Evolutionary conservation across 2,888 invertebrate genomes (phyloP).

Genomic region (Thalpophila matura): DNA sequence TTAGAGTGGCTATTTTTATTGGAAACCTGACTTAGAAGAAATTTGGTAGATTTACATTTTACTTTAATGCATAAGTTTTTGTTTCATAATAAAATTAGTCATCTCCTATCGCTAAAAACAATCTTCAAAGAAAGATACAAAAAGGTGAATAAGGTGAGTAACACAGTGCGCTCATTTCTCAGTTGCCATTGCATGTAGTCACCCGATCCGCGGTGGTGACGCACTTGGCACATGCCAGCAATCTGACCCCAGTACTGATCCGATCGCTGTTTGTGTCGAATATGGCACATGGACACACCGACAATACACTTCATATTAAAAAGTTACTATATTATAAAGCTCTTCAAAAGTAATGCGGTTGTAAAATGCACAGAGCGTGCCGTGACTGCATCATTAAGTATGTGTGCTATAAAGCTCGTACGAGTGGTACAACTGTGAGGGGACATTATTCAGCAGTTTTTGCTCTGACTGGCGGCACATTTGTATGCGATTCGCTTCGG

Average conservation of each 20-base stretch:
- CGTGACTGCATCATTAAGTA: conserved; percentile 83
- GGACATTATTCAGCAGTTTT: conserved; percentile 88
- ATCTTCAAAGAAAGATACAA: conserved; percentile 30
- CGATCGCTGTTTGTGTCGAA: conserved; percentile 55
- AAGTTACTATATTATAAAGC: conserved; percentile 58
- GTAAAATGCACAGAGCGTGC: conserved; percentile 79
- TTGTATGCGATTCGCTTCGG: conserved; percentile 88
- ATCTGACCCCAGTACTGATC: conserved; percentile 71
- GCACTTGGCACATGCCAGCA: conserved; percentile 84
- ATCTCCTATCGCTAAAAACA: conserved; percentile 18
- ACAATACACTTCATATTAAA: conserved; percentile 50
- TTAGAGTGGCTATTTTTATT: too few relatives aligned
- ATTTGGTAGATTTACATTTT: not conserved
- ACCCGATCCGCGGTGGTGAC: conserved; percentile 76
- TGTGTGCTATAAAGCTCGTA: conserved; percentile 78
- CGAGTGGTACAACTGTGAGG: conserved; percentile 75
- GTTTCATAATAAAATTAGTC: conserved; percentile 9
- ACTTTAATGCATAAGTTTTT: conserved; percentile 4
- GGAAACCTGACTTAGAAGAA: not conserved
- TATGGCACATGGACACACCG: conserved; percentile 37
- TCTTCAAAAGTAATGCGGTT: conserved; percentile 66
- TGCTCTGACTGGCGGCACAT: conserved; percentile 80
- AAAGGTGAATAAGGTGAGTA: conserved; percentile 37
- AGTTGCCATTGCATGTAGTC: conserved; percentile 66
- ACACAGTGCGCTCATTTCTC: conserved; percentile 29